Conservation (phyloP, 1,140 invertebrate species). For the Popillia japonica region DNA sequence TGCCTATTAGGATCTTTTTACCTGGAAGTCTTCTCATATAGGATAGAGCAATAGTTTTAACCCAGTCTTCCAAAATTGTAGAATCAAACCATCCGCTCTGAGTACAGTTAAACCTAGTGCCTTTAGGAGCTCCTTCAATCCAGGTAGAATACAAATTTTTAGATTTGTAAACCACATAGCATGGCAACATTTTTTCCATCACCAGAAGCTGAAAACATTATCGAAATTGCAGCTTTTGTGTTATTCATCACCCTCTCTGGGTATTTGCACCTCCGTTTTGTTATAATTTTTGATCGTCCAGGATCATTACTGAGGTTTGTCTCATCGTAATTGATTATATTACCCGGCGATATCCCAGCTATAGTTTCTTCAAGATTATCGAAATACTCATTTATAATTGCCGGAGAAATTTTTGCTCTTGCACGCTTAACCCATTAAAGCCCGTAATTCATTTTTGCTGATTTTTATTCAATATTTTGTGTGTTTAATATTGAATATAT, state of each 20-base stretch:
- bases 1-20: slow-evolving; percentile 6
- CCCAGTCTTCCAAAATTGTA: slow-evolving; percentile 24
- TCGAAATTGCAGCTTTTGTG: slow-evolving; percentile 53
- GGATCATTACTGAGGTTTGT: slow-evolving; percentile 60
- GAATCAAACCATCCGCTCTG: slow-evolving; percentile 8
- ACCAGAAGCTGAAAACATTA: slow-evolving; percentile 55
- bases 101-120: not conserved
- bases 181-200: slow-evolving; percentile 52
- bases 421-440: slow-evolving; percentile 53
- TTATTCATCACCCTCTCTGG: slow-evolving; percentile 56
- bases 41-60: slow-evolving; percentile 2
- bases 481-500: too few relatives aligned
- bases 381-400: slow-evolving; percentile 49
- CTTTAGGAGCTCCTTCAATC: slow-evolving; percentile 11
- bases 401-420: slow-evolving; percentile 46
- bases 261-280: slow-evolving; percentile 55
- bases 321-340: slow-evolving; percentile 58
- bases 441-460: too few relatives aligned
- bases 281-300: slow-evolving; percentile 54
- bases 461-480: too few relatives aligned
- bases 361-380: slow-evolving; percentile 48
- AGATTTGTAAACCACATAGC: slow-evolving; percentile 53
- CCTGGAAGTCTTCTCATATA: not conserved
- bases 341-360: slow-evolving; percentile 44
- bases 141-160: slow-evolving; percentile 22